Conservation (phyloP, 2,113 vertebrate species). For the Pipra filicauda region DNA sequence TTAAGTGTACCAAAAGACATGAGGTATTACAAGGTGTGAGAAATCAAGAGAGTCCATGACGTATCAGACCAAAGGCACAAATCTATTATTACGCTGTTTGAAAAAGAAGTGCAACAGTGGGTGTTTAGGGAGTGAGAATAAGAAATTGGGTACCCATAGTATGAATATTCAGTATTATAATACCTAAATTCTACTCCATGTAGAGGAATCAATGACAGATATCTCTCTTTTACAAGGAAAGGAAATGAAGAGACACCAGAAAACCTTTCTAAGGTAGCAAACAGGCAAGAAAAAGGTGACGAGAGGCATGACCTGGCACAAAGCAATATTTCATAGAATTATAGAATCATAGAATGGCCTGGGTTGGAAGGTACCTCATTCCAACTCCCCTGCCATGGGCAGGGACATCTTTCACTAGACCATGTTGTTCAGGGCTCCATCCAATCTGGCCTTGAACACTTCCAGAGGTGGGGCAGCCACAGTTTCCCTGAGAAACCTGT, state of each 20-base stretch:
- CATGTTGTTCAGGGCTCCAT: background rate
- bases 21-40: background rate
- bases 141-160: background rate
- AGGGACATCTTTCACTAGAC: background rate
- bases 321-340: background rate
- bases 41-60: background rate
- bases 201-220: background rate
- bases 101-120: background rate
- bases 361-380: background rate
- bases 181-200: background rate
- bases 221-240: background rate
- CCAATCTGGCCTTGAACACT: background rate
- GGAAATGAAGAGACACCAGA: background rate
- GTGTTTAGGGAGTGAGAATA: background rate
- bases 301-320: background rate
- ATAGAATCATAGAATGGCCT: background rate
- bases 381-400: background rate
- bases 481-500: background rate
- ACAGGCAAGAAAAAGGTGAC: background rate
- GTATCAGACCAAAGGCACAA: background rate
- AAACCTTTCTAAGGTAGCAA: background rate
- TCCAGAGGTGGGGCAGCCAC: background rate
- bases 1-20: background rate
- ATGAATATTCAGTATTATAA: background rate
- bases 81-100: background rate